Base-by-base conservation (phyloP, 2,113 vertebrate species). In the Nycticorax nycticorax region DNA sequence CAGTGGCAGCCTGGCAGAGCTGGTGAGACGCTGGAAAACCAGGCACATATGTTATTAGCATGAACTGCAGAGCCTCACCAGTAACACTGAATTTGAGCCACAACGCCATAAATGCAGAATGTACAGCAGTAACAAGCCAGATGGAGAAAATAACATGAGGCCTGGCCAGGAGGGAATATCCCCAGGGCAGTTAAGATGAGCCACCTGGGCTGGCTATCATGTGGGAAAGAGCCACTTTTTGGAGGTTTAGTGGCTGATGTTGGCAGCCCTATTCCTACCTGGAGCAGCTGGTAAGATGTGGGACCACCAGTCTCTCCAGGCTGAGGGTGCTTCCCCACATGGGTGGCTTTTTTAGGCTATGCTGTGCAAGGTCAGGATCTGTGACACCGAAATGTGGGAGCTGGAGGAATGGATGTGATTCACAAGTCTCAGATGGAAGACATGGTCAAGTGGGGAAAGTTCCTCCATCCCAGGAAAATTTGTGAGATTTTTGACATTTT, bases 321-420 rank as follows among this genome's bases (percentile, higher is more conserved):
- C 24, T 59, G 28, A 67, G 47, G 26, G 52, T 50, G 24, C 14
- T n/a, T 77, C 30, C 12, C 13, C 6, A 10, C 0, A 0, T 0
- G 1, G 9, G 12, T 50, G 69, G 27, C 1, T 35, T 48, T 60
- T 85, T 19, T 30, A n/a, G 50, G 41, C 26, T 79, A 12, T 0
- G 3, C 5, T 2, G 8, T 33, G 27, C 33, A 80, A 28, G 14
- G 8, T 35, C 24, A 48, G 41, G 30, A 10, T 22, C 18, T 5
- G 2, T 62, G 77, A 5, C 52, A 41, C 4, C 4, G 27, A 69
- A 66, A 47, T 0, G 1, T 30, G 59, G 9, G 24, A 57, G 23
- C 7, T 6, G 10, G 48, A 66, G 71, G 8, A 76, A 52, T 4
- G 3, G 22, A 50, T 37, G 23, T 22, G 52, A 71, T 73, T 84